Evolutionary conservation across 2,797 vertebrate species (phyloP).

Genomic region (Apodemus agrarius): DNA sequence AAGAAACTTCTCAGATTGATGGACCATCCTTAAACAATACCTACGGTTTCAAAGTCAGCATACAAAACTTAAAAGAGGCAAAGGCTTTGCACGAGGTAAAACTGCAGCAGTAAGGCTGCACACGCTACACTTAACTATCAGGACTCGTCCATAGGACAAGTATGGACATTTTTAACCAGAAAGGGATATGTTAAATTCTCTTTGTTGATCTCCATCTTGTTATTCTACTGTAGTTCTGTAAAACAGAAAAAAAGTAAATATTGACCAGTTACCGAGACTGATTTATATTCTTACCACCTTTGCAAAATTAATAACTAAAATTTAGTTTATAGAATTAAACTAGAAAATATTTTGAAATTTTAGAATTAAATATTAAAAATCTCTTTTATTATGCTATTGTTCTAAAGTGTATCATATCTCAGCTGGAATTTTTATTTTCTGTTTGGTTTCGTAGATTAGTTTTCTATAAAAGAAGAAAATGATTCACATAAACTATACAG

Average conservation of each 20-base stretch:
- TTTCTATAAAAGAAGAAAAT: slow-evolving; percentile 20
- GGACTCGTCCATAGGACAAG: slow-evolving; percentile 6
- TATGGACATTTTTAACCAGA: slow-evolving; percentile 35
- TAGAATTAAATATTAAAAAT: slow-evolving; percentile 16
- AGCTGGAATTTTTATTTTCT: slow-evolving; percentile 58
- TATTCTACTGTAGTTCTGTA: slow-evolving; percentile 41
- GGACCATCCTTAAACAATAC: slow-evolving; percentile 97
- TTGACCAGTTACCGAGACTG: background rate
- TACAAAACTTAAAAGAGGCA: slow-evolving; percentile 98
- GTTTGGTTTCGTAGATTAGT: slow-evolving; percentile 2
- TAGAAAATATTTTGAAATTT: slow-evolving; percentile 47
- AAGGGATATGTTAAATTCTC: slow-evolving; percentile 45
- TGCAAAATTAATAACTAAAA: slow-evolving; percentile 49
- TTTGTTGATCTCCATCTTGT: slow-evolving; percentile 42
- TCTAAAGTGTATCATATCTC: slow-evolving; percentile 23
- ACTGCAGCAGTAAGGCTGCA: background rate
- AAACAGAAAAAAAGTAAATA: slow-evolving; percentile 15
- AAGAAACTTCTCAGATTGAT: slow-evolving; percentile 96
- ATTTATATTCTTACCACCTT: slow-evolving; percentile 55
- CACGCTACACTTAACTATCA: background rate
- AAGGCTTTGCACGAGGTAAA: slow-evolving; percentile 98
- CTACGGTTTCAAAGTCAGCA: slow-evolving; percentile 97
- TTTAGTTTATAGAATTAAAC: slow-evolving; percentile 52
- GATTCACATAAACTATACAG: slow-evolving; percentile 18
- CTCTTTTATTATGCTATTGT: slow-evolving; percentile 29